These are phyloP conservation scores for Nematostella vectensis DNA, from an alignment of 92 coral and sea anemone species.

Conservation along the genomic window DNA sequence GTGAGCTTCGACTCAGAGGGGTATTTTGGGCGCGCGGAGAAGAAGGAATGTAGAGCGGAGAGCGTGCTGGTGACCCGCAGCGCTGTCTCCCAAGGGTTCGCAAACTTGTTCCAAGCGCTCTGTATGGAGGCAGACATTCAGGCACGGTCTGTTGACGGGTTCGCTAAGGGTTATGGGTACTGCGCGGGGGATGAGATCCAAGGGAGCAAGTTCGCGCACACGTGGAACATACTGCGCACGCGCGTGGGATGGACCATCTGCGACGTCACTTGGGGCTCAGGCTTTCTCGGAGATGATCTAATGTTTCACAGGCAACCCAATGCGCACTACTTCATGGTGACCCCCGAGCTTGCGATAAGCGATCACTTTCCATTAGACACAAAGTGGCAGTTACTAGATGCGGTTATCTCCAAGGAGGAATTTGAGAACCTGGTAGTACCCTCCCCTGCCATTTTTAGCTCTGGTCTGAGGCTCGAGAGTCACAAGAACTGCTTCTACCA, in stretches of 20 bases:
- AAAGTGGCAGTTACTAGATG: conserved; percentile 58
- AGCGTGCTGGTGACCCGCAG: conserved; percentile 47
- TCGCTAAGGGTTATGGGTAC: conserved; percentile 73
- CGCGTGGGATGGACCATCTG: conserved; percentile 67
- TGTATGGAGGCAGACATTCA: conserved; percentile 59
- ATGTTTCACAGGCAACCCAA: conserved; percentile 65
- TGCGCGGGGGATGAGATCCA: conserved; percentile 42
- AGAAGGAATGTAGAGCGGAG: conserved; percentile 40
- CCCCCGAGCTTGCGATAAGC: conserved; percentile 48
- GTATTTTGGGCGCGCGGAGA: conserved; percentile 35
- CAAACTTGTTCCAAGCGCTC: conserved; percentile 55
- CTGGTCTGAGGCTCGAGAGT: conserved; percentile 55
- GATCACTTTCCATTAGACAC: conserved; percentile 60
- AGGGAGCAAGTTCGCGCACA: conserved; percentile 43
- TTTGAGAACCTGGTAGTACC: conserved; percentile 75
- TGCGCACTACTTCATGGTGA: conserved; percentile 53
- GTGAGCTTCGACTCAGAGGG: conserved; percentile 49
- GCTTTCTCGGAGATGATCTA: conserved; percentile 58
- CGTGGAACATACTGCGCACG: conserved; percentile 65
- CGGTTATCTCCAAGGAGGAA: conserved; percentile 47
- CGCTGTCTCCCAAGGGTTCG: conserved; percentile 54
- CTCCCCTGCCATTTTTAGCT: conserved; percentile 23
- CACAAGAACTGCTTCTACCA: conserved; percentile 55
- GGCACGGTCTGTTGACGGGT: conserved; percentile 48
- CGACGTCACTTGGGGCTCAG: conserved; percentile 76